Percentiles rank a stretch among this genome's conserved stretches.
These are phyloP conservation scores for Cactoblastis cactorum DNA, from an alignment of 2,888 invertebrate species.

Conservation along the genomic window DNA sequence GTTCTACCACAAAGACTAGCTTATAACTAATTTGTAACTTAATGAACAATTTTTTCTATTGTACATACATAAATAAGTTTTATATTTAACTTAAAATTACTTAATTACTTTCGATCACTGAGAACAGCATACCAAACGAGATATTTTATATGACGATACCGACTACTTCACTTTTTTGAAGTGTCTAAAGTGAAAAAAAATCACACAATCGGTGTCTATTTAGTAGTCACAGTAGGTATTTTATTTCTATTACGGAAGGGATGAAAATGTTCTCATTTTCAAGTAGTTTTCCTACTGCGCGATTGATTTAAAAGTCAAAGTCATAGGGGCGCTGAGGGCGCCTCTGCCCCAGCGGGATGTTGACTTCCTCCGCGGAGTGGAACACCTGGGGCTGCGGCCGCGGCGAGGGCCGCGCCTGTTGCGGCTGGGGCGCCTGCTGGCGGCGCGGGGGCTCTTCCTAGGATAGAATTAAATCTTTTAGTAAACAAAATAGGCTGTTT, in stretches of 20 bases:
- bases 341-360: conserved; percentile 90
- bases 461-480: neutral
- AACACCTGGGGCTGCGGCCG: conserved; percentile 83
- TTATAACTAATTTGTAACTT: conserved; percentile 78
- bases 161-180: neutral
- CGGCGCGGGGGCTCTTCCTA: conserved; percentile 53
- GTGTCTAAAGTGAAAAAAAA: too few relatives aligned
- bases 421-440: conserved; percentile 33
- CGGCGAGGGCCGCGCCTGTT: conserved; percentile 46
- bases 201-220: too few relatives aligned
- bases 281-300: conserved; percentile 10
- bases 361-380: conserved; percentile 91
- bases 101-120: conserved; percentile 15
- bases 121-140: conserved; percentile 10
- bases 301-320: conserved; percentile 55
- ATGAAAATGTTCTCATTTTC: conserved; percentile 10
- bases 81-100: conserved; percentile 32
- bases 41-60: conserved; percentile 50
- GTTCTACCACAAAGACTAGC: conserved; percentile 70
- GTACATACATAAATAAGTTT: conserved; percentile 65
- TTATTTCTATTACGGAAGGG: neutral
- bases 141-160: neutral
- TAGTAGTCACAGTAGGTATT: too few relatives aligned
- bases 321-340: conserved; percentile 81
- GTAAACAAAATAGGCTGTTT: too few relatives aligned